A percentile compares a stretch with the other conserved stretches of the same genome.
phyloP scores from a whole-genome alignment of 2,888 invertebrate species.

The Rapana venosa region DNA sequence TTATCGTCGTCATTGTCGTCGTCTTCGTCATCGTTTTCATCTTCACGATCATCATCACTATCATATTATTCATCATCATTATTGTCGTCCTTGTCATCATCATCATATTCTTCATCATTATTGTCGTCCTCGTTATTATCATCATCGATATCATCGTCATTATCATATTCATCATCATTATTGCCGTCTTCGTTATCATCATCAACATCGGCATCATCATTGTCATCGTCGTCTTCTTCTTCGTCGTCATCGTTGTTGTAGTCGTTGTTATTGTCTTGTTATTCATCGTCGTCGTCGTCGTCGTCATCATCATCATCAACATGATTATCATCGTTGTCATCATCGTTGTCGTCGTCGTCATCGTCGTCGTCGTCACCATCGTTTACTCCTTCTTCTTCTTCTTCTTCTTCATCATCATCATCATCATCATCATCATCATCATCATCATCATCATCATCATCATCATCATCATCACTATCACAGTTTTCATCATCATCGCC shows the following conservation, averaged over 20 bases:
- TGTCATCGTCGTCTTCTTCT: background rate
- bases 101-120: background rate
- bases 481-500: too few species aligned
- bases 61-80: background rate
- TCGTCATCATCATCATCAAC: background rate
- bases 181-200: background rate
- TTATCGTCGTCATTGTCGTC: background rate
- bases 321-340: background rate
- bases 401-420: background rate
- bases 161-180: background rate
- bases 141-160: background rate
- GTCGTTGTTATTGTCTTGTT: too few species aligned
- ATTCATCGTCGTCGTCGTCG: too few species aligned
- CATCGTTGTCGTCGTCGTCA: background rate
- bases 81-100: background rate
- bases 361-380: background rate
- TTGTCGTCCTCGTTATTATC: background rate
- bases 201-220: background rate
- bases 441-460: slow-evolving; percentile 1
- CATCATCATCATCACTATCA: too few species aligned
- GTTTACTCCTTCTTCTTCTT: background rate
- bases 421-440: slow-evolving; percentile 10
- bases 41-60: background rate
- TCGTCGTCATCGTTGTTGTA: too few species aligned
- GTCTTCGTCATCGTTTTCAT: background rate